Evolutionary conservation across 2,888 invertebrate species (phyloP), one percentile per base, ranked within the genome.

Genomic region (Atrina japonica): DNA sequence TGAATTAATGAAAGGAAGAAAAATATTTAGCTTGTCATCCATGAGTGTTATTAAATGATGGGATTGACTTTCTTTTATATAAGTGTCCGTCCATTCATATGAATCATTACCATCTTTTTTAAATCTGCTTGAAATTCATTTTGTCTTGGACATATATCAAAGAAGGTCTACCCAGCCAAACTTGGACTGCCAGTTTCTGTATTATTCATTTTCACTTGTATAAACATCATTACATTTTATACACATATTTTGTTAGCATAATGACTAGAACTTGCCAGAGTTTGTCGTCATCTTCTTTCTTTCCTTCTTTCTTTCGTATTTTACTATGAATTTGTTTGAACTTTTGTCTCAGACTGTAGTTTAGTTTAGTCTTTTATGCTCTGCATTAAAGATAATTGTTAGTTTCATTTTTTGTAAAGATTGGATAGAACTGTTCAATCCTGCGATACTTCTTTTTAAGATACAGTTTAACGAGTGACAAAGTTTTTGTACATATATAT

Each of bases 1-100:
- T 40, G 35, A 16, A 35, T 40, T 23, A 23, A 14, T n/a, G 40
- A 23, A 40, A 23, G 23, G 16, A 21, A 56, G 35, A 56, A 11
- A 40, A 56, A 18, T n/a, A n/a, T 7, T 35, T 35, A 35, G 6
- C 5, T 35, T 11, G 11, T 35, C 35, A 35, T 35, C 35, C 35
- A 35, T 35, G 35, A 35, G 5, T 35, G 11, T 11, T 7, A 35
- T 5, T 7, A 7, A 35, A 35, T 7, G 35, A 35, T 35, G 35
- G 35, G 35, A 56, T 40, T 56, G 56, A 40, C 56, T 56, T 56
- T 56, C 56, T 56, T 56, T 41, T 23, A 56, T 56, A 56, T 35
- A 56, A 56, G 56, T 56, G 40, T 56, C 56, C 56, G 56, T 56
- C 56, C 56, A 56, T 35, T 56, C 40, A 16, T 40, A 14, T 21